These are phyloP conservation scores for Thera britannica DNA, from an alignment of 2,888 invertebrate species.

Conservation along the genomic window DNA sequence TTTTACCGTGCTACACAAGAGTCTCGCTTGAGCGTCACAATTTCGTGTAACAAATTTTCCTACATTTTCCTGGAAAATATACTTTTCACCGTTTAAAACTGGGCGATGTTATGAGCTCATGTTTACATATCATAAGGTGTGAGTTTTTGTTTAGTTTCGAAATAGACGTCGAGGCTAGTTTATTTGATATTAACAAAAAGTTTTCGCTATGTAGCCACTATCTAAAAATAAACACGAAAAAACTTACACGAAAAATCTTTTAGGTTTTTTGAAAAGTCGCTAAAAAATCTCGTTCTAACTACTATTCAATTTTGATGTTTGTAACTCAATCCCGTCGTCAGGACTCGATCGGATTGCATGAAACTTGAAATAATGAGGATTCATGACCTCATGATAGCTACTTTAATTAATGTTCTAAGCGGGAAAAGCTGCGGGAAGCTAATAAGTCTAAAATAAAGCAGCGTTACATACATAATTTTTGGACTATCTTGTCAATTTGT, in stretches of 20 bases:
- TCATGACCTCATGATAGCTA: no score
- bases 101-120: constrained; percentile 18
- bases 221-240: neutral
- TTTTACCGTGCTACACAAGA: constrained; percentile 14
- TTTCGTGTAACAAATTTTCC: constrained; percentile 17
- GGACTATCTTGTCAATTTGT: neutral
- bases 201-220: neutral
- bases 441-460: no score
- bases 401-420: no score
- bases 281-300: no score
- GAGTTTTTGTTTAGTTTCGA: constrained; percentile 9
- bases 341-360: no score
- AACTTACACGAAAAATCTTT: no score
- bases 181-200: neutral
- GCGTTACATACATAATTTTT: no score
- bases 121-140: constrained; percentile 4
- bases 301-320: no score
- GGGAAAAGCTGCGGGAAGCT: no score
- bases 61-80: constrained; percentile 15
- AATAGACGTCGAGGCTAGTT: neutral
- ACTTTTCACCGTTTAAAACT: constrained; percentile 13
- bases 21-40: constrained; percentile 10
- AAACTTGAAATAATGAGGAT: no score
- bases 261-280: no score
- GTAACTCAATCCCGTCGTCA: no score